Conservation (phyloP, 2,113 vertebrate species). For the Eupsittula cactorum region DNA sequence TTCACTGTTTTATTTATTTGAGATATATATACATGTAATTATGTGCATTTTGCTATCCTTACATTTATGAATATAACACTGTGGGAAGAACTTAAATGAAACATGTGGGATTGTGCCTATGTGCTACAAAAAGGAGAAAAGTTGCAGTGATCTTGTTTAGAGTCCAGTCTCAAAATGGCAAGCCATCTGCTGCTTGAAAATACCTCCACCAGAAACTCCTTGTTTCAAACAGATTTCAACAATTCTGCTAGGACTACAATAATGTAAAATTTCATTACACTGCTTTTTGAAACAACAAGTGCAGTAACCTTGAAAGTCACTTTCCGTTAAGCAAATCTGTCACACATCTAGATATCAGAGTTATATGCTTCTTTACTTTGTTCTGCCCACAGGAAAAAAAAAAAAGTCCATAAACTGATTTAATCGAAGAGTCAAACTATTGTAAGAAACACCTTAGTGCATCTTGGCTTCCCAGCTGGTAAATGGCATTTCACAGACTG, state of each 20-base stretch:
- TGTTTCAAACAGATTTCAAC: not conserved
- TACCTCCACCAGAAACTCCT: not conserved
- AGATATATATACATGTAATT: not conserved
- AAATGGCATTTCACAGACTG: not conserved
- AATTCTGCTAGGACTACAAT: not conserved
- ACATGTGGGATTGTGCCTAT: not conserved
- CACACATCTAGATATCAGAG: not conserved
- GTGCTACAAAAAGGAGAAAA: not conserved
- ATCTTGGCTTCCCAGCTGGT: not conserved
- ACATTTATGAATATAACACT: not conserved
- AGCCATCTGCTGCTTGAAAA: not conserved
- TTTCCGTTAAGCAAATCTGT: not conserved
- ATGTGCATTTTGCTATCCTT: not conserved
- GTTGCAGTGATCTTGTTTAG: not conserved
- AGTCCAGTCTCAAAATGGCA: fast-evolving
- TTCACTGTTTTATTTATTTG: not conserved
- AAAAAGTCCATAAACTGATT: not conserved
- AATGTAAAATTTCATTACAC: not conserved
- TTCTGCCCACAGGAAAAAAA: not conserved
- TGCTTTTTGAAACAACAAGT: not conserved
- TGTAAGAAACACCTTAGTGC: not conserved
- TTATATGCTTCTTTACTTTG: not conserved
- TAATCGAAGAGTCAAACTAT: not conserved
- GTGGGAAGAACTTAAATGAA: not conserved
- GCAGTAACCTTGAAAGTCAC: not conserved